Conservation (phyloP, 2,113 vertebrate genomes). For the Tetraodon nigroviridis region DNA sequence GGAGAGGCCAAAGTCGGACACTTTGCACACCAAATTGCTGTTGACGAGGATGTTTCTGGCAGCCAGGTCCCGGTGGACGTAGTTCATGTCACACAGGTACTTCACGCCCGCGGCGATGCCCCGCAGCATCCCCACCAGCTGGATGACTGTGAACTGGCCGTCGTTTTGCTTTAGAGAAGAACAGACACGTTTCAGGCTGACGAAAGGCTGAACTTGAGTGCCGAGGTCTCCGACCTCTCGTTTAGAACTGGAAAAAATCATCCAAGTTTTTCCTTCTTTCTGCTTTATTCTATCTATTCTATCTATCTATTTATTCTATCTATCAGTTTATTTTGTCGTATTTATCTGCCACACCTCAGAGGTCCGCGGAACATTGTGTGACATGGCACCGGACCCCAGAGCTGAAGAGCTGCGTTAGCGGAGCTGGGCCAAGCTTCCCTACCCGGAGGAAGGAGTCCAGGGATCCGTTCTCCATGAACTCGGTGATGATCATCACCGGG, state of each 20-base stretch:
- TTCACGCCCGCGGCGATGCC: slow-evolving; percentile 95
- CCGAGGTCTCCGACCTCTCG: no score
- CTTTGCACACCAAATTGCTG: slow-evolving; percentile 96
- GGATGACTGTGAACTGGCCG: slow-evolving; percentile 94
- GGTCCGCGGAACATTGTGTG: no score
- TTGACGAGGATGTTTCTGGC: slow-evolving; percentile 96
- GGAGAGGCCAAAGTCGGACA: slow-evolving; percentile 93
- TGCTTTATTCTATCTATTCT: no score
- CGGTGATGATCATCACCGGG: slow-evolving; percentile 94
- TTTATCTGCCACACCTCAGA: no score
- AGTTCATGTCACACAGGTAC: slow-evolving; percentile 96
- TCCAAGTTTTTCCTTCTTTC: no score
- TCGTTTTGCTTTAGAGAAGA: slow-evolving; percentile 85
- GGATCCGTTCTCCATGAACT: slow-evolving; percentile 98
- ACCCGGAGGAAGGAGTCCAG: slow-evolving; percentile 95
- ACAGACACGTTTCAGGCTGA: background rate
- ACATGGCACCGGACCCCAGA: no score
- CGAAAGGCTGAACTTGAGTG: background rate
- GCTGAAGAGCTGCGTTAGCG: no score
- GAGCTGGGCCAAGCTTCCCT: slow-evolving; percentile 7
- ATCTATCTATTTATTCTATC: no score
- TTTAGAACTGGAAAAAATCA: no score
- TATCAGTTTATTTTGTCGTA: no score
- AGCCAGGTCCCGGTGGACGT: slow-evolving; percentile 90
- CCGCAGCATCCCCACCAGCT: slow-evolving; percentile 93